These are phyloP conservation scores for Myocastor coypus DNA, from an alignment of 2,113 vertebrate species.

Conservation along the genomic window DNA sequence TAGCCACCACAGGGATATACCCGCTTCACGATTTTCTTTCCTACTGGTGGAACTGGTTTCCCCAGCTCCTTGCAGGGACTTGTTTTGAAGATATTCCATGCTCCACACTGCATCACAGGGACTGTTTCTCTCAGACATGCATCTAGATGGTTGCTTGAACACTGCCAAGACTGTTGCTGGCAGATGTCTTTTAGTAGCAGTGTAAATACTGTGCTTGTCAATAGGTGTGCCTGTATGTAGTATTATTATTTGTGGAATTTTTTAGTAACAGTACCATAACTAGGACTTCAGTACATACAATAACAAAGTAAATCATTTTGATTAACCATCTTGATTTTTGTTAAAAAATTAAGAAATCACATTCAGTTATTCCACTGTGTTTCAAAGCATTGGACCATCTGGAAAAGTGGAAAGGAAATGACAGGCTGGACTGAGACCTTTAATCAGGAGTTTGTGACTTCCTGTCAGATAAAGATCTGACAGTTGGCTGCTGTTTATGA, in stretches of 20 bases:
- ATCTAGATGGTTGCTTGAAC: constrained; percentile 22
- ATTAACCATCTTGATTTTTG: neutral
- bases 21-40: constrained; percentile 46
- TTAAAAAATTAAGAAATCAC: neutral
- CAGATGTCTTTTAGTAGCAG: neutral
- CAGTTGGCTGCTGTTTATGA: neutral
- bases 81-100: constrained; percentile 27
- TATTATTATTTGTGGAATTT: neutral
- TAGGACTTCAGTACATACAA: neutral
- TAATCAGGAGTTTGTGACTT: neutral
- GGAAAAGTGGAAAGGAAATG: neutral
- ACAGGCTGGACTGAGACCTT: neutral
- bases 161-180: constrained; percentile 4
- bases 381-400: neutral
- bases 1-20: constrained; percentile 34
- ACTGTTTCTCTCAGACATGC: constrained; percentile 19
- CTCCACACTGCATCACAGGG: neutral
- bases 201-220: neutral
- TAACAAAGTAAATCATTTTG: neutral
- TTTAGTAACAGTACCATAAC: neutral
- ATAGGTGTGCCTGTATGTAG: neutral
- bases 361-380: neutral
- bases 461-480: neutral
- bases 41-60: constrained; percentile 51
- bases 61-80: constrained; percentile 52